Evolutionary conservation across 1,140 invertebrate species (phyloP).

Genomic region (Yoshiicerus persimilis): DNA sequence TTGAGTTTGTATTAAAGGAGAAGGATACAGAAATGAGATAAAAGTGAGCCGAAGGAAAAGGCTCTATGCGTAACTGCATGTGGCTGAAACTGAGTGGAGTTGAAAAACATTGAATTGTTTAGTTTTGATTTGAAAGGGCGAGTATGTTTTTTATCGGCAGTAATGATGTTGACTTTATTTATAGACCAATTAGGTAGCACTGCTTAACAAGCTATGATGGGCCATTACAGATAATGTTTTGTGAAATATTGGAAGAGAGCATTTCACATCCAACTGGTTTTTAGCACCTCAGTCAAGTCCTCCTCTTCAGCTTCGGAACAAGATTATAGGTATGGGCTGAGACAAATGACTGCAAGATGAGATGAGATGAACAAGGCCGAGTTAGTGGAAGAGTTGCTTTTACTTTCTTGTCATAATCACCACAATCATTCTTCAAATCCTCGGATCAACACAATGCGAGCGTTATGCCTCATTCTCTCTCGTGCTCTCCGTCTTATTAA

Average conservation of each 20-base stretch:
- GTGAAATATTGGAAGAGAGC: constrained; percentile 12
- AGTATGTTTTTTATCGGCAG: not conserved
- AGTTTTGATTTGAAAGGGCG: not conserved
- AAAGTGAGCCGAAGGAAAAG: not conserved
- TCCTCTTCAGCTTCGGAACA: not conserved
- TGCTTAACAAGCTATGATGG: constrained; percentile 13
- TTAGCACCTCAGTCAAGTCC: not conserved
- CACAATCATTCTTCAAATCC: constrained; percentile 18
- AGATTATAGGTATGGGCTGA: constrained; percentile 4
- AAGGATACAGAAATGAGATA: not conserved
- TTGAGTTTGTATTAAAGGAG: not conserved
- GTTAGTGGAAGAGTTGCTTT: constrained; percentile 18
- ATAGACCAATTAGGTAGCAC: constrained; percentile 16
- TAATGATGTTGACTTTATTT: constrained; percentile 24
- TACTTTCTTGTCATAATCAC: constrained; percentile 26
- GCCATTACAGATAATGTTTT: constrained; percentile 8
- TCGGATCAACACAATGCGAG: not conserved
- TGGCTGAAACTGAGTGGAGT: not conserved
- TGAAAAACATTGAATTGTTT: not conserved
- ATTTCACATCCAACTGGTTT: constrained; percentile 8
- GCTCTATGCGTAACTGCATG: not conserved
- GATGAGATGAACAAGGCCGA: constrained; percentile 8
- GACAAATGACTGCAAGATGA: constrained; percentile 15
- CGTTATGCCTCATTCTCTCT: not conserved
- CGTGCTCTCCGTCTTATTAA: not conserved